These are phyloP conservation scores for Phyllostomus hastatus DNA, from an alignment of 2,113 vertebrate genomes.

Conservation along the genomic window DNA sequence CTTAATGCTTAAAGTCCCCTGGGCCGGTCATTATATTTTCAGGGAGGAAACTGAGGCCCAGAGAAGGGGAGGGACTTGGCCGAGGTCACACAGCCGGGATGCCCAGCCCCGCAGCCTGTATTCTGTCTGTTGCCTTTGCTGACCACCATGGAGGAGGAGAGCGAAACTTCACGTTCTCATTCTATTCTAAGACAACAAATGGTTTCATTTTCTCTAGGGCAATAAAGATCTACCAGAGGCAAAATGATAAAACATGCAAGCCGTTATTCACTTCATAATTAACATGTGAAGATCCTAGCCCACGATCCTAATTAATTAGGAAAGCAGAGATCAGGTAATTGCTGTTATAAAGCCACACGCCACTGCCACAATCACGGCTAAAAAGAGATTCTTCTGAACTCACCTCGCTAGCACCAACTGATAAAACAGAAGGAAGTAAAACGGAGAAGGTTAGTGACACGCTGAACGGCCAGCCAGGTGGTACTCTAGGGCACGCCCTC, in stretches of 20 bases:
- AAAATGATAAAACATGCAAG: not conserved
- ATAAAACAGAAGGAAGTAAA: not conserved
- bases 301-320: not conserved
- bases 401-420: not conserved
- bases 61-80: not conserved
- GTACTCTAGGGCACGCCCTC: not conserved
- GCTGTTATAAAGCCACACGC: conserved; percentile 7
- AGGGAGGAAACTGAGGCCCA: not conserved
- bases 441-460: not conserved
- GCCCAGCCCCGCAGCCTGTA: not conserved
- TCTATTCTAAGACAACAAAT: not conserved
- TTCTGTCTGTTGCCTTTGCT: not conserved
- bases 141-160: not conserved
- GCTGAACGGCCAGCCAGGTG: not conserved
- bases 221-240: not conserved
- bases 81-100: not conserved
- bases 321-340: conserved; percentile 1
- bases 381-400: not conserved
- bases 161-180: not conserved
- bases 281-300: not conserved
- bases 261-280: not conserved
- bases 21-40: not conserved
- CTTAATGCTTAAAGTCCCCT: not conserved
- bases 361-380: not conserved
- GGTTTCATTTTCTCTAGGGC: conserved; percentile 22